Percentiles rank a stretch among this genome's conserved stretches.
These are phyloP conservation scores for Aurelia coerulea DNA, from an alignment of 30 jellyfish, hydroid and myxozoan genomes.

Conservation along the genomic window DNA sequence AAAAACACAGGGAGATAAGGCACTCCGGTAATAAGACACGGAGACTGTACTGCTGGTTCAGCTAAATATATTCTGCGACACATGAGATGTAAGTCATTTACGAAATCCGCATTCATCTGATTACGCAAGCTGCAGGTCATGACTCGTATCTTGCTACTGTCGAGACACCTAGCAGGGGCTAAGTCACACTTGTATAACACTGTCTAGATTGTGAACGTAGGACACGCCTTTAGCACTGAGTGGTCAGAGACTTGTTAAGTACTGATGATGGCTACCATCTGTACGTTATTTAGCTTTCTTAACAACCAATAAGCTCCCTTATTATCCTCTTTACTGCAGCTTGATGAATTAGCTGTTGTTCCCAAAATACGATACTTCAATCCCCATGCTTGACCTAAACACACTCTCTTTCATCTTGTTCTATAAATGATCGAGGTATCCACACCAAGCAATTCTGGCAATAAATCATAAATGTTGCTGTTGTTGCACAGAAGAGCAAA, in stretches of 20 bases:
- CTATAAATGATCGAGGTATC: too few relatives aligned
- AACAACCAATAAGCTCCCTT: not conserved
- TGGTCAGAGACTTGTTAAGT: slow-evolving; percentile 25
- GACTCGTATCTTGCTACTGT: slow-evolving; percentile 30
- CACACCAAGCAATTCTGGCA: too few relatives aligned
- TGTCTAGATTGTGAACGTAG: slow-evolving; percentile 26
- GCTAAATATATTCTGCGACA: too few relatives aligned
- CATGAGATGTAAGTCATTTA: too few relatives aligned
- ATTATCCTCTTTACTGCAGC: not conserved
- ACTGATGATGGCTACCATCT: slow-evolving; percentile 52
- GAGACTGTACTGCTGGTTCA: too few relatives aligned
- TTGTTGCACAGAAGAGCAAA: too few relatives aligned
- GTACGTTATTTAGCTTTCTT: not conserved
- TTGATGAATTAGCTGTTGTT: slow-evolving; percentile 18
- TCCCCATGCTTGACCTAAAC: not conserved
- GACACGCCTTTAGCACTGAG: slow-evolving; percentile 64
- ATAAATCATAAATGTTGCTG: too few relatives aligned
- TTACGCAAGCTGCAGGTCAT: slow-evolving; percentile 37
- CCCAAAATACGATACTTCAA: not conserved
- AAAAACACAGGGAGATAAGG: too few relatives aligned
- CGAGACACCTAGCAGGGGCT: slow-evolving; percentile 61
- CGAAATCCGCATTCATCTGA: not conserved
- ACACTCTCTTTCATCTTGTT: too few relatives aligned
- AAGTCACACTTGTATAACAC: slow-evolving; percentile 52
- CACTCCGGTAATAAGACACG: too few relatives aligned